Evolutionary conservation across 2,797 vertebrate species (phyloP), one percentile per base, ranked within the genome.

Genomic region (Morelia viridis): DNA sequence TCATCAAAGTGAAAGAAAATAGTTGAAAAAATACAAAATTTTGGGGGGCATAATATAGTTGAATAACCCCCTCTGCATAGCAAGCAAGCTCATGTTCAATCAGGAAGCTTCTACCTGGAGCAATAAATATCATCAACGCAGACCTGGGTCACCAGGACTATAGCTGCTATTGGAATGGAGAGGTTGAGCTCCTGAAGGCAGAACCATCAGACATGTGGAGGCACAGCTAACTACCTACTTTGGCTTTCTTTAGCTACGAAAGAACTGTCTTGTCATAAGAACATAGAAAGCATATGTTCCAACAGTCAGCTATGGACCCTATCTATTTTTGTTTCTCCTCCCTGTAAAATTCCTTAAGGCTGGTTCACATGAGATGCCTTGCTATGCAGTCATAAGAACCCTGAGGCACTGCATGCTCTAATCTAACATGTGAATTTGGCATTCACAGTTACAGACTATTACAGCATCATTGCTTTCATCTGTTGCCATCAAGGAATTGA

Each of bases 381-480:
- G 89, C 35, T 89, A 3, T 90, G 31, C 56, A 60, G 56, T 76
- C 89, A 71, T 89, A 76, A 60, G 89, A 56, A 89, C 58, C 68
- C 56, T 89, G 26, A 80, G 89, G 89, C 89, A 60, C 71, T 80
- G 35, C 89, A 83, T 60, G 57, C 26, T 83, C 15, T 60, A 61
- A 80, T 41, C 10, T 50, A 90, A 90, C 89, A 61, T 90, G 41
- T 90, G 89, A 90, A 90, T 60, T 90, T 83, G 89, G 89, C 57
- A 24, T 50, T 90, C 31, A 50, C 57, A 83, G 57, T n/a, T 61
- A 83, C 71, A 60, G 35, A 83, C 89, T 50, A 41, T 90, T 89
- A 58, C 88, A 58, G 65, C 53, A 89, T 19, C 65, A n/a, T 26
- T 58, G 8, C 89, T 90, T 90, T 90, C 71, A 90, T 83, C 89